phyloP scores from a whole-genome alignment of 2,113 vertebrate genomes.

The Oreochromis spilurus region DNA sequence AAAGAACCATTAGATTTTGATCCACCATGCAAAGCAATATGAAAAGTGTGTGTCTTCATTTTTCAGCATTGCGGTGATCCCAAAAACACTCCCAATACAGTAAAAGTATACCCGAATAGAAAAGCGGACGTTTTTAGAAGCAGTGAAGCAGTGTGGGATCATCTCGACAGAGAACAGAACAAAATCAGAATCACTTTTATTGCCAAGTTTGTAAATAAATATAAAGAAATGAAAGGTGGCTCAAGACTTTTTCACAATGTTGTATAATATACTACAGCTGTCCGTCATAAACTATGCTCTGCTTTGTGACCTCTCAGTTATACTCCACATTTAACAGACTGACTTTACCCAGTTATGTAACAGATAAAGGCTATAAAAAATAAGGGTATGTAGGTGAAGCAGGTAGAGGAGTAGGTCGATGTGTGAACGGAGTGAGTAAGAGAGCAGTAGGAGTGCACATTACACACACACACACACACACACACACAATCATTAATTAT shows the following conservation, averaged over 20 bases:
- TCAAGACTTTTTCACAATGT: not conserved
- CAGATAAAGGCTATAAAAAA: not conserved
- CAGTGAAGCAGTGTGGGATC: not conserved
- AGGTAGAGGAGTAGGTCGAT: not conserved
- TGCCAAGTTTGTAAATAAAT: not conserved
- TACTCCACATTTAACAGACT: not conserved
- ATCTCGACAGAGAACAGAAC: not conserved
- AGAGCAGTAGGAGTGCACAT: not conserved
- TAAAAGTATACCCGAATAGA: not conserved
- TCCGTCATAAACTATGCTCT: not conserved
- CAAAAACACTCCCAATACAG: not conserved
- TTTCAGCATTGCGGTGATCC: not conserved
- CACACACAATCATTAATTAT: not conserved
- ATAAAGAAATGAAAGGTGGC: not conserved
- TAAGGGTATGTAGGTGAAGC: not conserved
- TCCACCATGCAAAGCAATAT: not conserved
- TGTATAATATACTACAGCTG: not conserved
- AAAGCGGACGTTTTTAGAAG: not conserved
- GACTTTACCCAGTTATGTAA: not conserved
- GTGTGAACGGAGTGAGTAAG: conserved; percentile 16
- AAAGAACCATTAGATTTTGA: not conserved
- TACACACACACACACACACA: not conserved
- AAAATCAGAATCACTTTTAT: not conserved
- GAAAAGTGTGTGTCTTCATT: not conserved
- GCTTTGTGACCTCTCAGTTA: not conserved